Evolutionary conservation across 2,797 vertebrate genomes (phyloP).

Genomic region (Apogon talboti): DNA sequence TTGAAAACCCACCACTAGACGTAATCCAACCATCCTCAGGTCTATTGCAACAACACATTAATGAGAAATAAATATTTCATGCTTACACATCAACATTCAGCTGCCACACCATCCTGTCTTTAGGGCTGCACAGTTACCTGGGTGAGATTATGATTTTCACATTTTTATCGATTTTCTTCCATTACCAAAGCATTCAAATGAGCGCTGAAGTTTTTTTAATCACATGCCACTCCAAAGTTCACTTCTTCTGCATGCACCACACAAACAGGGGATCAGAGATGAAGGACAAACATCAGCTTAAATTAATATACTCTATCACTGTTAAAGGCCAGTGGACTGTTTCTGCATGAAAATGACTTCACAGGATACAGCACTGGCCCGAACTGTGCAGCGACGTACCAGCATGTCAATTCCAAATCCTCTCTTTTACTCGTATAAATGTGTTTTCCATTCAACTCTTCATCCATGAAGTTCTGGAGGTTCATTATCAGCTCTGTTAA

Average conservation of each 20-base stretch:
- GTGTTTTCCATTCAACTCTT: neutral
- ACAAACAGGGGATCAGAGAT: neutral
- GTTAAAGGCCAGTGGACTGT: neutral
- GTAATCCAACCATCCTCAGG: conserved; percentile 7
- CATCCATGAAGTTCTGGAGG: neutral
- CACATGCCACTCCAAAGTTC: neutral
- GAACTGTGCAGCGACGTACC: conserved; percentile 15
- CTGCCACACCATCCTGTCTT: conserved; percentile 29
- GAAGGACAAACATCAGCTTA: conserved; percentile 4
- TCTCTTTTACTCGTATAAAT: neutral
- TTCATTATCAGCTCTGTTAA: neutral
- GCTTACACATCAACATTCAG: conserved; percentile 55
- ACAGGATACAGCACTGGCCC: neutral
- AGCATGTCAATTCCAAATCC: neutral
- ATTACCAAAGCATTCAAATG: neutral
- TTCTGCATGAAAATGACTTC: neutral
- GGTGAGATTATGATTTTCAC: neutral
- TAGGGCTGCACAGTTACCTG: conserved; percentile 29
- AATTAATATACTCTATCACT: neutral
- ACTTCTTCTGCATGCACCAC: neutral
- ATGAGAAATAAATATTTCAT: conserved; percentile 36
- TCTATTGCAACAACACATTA: conserved; percentile 23
- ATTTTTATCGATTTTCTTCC: neutral
- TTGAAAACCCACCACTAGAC: conserved; percentile 25
- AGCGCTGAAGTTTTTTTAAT: neutral